These are phyloP conservation scores for Triops longicaudatus DNA, from an alignment of 1,140 invertebrate species.

Conservation along the genomic window DNA sequence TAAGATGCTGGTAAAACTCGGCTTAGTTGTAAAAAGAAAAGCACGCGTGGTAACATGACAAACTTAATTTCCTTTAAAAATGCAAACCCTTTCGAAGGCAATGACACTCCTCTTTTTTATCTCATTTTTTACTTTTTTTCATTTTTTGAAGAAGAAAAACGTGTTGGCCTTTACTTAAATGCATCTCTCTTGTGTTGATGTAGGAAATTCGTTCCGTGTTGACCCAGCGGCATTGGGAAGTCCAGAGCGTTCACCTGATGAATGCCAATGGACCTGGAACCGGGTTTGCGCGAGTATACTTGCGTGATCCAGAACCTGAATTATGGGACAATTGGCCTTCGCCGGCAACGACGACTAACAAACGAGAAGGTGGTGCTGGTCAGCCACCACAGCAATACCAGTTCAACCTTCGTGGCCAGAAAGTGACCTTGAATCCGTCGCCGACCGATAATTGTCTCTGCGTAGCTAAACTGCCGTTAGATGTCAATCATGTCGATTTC, in stretches of 20 bases:
- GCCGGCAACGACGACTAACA: neutral
- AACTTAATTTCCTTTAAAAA: too few relatives aligned
- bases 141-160: too few relatives aligned
- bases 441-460: constrained; percentile 48
- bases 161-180: too few relatives aligned
- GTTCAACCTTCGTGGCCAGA: constrained; percentile 38
- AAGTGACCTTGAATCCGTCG: constrained; percentile 42
- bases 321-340: constrained; percentile 20
- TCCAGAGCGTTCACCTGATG: constrained; percentile 20
- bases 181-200: neutral
- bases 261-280: constrained; percentile 32
- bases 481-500: constrained; percentile 45
- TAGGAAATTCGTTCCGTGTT: neutral
- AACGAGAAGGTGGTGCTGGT: neutral
- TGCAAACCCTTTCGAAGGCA: too few relatives aligned
- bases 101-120: too few relatives aligned
- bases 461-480: constrained; percentile 45
- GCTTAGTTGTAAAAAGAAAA: too few relatives aligned
- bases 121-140: neutral
- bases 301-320: constrained; percentile 38
- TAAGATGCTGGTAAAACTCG: neutral
- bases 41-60: too few relatives aligned
- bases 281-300: constrained; percentile 37
- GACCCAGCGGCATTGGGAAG: neutral
- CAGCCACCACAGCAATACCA: neutral